Percentiles rank a stretch among this genome's conserved stretches.
Conservation (phyloP, 2,888 invertebrate species). For the Phalera bucephala region DNA sequence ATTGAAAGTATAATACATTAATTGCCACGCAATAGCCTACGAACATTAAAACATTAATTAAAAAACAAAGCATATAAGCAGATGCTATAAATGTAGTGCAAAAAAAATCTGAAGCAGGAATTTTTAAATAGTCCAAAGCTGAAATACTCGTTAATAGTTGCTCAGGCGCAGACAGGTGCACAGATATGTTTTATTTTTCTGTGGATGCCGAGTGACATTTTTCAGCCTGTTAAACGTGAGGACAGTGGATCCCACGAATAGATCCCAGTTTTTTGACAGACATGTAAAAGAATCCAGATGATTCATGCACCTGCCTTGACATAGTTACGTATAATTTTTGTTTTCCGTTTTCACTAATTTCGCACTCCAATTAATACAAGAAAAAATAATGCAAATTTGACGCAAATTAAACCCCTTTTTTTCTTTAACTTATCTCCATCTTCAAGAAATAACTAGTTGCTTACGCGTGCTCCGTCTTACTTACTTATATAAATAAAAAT, state of each 20-base stretch:
- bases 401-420: too few species aligned
- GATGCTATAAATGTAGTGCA: too few species aligned
- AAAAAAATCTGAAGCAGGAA: constrained; percentile 33
- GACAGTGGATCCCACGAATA: constrained; percentile 47
- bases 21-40: too few species aligned
- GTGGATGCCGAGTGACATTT: constrained; percentile 72
- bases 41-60: too few species aligned
- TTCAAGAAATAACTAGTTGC: too few species aligned
- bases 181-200: constrained; percentile 54
- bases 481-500: too few species aligned
- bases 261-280: constrained; percentile 66
- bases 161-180: constrained; percentile 56
- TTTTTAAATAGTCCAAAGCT: constrained; percentile 33
- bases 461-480: too few species aligned
- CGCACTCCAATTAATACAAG: too few species aligned
- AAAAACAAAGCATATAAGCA: too few species aligned
- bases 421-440: too few species aligned
- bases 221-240: constrained; percentile 69
- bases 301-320: constrained; percentile 55
- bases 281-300: constrained; percentile 54
- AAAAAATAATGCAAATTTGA: too few species aligned
- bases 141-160: constrained; percentile 41
- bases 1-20: too few species aligned
- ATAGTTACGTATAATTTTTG: constrained; percentile 37
- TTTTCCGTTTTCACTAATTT: constrained; percentile 10